Conservation (phyloP, 1,140 invertebrate genomes). For the Drosophila miranda region DNA sequence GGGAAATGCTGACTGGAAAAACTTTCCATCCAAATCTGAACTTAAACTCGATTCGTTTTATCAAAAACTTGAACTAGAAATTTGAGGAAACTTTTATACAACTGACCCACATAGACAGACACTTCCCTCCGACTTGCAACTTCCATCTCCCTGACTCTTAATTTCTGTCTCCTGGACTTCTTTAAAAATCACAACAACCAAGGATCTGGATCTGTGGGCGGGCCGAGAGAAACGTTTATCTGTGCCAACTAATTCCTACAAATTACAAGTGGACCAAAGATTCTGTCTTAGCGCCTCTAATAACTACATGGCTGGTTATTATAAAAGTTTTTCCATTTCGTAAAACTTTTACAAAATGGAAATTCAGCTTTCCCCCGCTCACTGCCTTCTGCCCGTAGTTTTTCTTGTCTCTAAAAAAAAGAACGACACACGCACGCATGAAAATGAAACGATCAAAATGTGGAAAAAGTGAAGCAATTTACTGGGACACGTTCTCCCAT, state of each 20-base stretch:
- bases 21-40: conserved; percentile 7
- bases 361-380: conserved; percentile 8
- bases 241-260: conserved; percentile 46
- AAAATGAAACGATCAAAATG: conserved; percentile 61
- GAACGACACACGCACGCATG: conserved; percentile 38
- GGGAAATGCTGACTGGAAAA: not conserved
- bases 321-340: conserved; percentile 63
- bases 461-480: conserved; percentile 59
- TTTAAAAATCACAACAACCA: no score
- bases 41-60: conserved; percentile 25
- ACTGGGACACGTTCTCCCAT: conserved; percentile 42
- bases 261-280: conserved; percentile 48
- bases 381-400: no score
- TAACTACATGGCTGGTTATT: conserved; percentile 60
- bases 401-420: not conserved
- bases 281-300: conserved; percentile 43
- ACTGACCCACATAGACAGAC: conserved; percentile 23
- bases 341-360: conserved; percentile 46
- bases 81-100: conserved; percentile 18
- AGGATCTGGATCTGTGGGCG: not conserved
- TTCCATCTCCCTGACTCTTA: no score
- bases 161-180: no score
- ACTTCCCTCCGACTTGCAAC: no score
- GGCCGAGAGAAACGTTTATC: conserved; percentile 22
- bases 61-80: conserved; percentile 19